Conservation (phyloP, 2,797 vertebrate genomes). For the Rhadinocentrus ornatus region DNA sequence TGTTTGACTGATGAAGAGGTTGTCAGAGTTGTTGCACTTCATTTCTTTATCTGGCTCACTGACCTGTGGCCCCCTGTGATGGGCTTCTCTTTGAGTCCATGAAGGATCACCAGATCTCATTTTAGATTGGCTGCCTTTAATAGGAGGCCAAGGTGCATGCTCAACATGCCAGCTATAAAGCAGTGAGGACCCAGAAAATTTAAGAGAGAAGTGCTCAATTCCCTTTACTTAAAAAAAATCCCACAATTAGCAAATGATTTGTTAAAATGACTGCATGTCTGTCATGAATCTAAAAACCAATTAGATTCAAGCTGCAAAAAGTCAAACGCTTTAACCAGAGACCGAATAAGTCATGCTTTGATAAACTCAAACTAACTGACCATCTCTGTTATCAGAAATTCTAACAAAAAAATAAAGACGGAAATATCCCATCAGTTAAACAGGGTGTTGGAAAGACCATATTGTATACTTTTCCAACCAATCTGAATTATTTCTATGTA, state of each 20-base stretch:
- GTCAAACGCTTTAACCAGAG: background rate
- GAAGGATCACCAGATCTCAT: slow-evolving; percentile 65
- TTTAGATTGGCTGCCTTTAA: slow-evolving; percentile 64
- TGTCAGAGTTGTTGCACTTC: slow-evolving; percentile 15
- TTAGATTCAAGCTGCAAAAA: background rate
- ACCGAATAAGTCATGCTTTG: background rate
- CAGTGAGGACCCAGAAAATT: slow-evolving; percentile 12
- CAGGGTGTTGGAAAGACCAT: no score
- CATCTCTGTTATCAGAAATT: background rate
- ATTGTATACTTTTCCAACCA: no score
- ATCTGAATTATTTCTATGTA: no score
- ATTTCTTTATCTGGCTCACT: slow-evolving; percentile 47
- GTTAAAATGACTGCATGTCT: background rate
- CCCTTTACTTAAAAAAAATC: background rate
- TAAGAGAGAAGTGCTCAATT: slow-evolving; percentile 4
- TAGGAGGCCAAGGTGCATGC: slow-evolving; percentile 31
- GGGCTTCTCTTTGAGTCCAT: slow-evolving; percentile 37
- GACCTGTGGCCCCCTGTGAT: slow-evolving; percentile 34
- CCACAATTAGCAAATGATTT: background rate
- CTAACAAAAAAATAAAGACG: background rate
- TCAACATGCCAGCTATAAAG: slow-evolving; percentile 46
- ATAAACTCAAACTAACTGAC: background rate
- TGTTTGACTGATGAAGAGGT: slow-evolving; percentile 31
- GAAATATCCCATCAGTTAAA: background rate
- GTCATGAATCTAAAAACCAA: background rate